Percentiles rank a stretch among this genome's conserved stretches.
These are phyloP conservation scores for Platycercus adscitus DNA, from an alignment of 2,113 vertebrate species.

Conservation along the genomic window DNA sequence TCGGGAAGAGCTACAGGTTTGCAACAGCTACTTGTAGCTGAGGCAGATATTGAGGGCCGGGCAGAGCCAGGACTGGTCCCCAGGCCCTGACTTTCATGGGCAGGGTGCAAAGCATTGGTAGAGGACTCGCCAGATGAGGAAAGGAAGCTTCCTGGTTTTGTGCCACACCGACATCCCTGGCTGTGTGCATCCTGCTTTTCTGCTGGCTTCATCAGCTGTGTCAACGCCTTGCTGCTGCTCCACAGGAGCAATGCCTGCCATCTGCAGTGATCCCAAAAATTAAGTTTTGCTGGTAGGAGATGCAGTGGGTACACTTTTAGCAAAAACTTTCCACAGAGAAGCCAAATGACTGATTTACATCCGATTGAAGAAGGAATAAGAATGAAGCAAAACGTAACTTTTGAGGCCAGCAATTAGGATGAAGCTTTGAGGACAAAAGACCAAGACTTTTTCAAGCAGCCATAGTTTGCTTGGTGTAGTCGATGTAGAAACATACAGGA, in stretches of 20 bases:
- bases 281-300: rapidly evolving
- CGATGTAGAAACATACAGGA: background rate
- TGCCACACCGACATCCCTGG: rapidly evolving
- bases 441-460: background rate
- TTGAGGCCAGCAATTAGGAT: background rate
- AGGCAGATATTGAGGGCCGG: background rate
- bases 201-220: background rate
- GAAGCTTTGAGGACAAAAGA: background rate
- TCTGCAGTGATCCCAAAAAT: rapidly evolving
- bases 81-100: background rate
- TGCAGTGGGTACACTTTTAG: background rate
- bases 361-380: rapidly evolving
- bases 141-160: background rate
- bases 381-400: background rate
- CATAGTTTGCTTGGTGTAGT: background rate
- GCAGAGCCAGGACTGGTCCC: background rate
- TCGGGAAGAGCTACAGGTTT: background rate
- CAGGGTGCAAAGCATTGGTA: background rate
- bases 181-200: background rate
- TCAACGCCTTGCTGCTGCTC: background rate
- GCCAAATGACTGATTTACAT: background rate
- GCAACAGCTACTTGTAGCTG: background rate
- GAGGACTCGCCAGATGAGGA: background rate
- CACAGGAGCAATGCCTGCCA: rapidly evolving
- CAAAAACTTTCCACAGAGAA: background rate